These are phyloP conservation scores for Gobionotothen gibberifrons DNA, from an alignment of 2,797 vertebrate species.

Conservation along the genomic window DNA sequence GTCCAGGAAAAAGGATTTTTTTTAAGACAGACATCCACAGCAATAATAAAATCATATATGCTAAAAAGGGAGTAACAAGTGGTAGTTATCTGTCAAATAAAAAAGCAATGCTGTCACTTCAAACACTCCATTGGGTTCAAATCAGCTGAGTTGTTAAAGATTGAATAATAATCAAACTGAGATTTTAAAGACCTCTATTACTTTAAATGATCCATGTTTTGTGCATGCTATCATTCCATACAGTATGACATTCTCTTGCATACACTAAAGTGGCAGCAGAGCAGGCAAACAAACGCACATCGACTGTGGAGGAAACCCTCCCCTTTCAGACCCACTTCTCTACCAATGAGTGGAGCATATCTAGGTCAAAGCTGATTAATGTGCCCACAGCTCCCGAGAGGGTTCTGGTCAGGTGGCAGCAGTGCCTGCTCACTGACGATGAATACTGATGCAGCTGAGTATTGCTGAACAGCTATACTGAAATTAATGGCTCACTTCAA, in stretches of 20 bases:
- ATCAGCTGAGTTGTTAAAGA: conserved; percentile 7
- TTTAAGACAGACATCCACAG: not conserved
- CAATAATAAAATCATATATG: conserved; percentile 7
- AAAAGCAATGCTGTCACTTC: conserved; percentile 14
- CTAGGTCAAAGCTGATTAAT: conserved; percentile 87
- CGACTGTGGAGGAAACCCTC: conserved; percentile 70
- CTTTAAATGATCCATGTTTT: conserved; percentile 46
- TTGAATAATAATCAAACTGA: conserved; percentile 16
- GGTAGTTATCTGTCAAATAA: conserved; percentile 15
- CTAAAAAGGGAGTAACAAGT: conserved; percentile 7
- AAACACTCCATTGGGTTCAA: conserved; percentile 21
- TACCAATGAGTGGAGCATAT: conserved; percentile 78
- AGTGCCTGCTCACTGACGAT: conserved; percentile 57
- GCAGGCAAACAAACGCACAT: conserved; percentile 38
- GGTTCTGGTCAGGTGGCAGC: conserved; percentile 78
- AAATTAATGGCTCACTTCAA: conserved; percentile 1
- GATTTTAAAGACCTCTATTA: conserved; percentile 13
- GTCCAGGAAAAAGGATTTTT: not conserved
- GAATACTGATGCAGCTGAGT: conserved; percentile 64
- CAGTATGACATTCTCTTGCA: conserved; percentile 29
- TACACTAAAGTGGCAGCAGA: conserved; percentile 40
- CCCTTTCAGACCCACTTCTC: conserved; percentile 67
- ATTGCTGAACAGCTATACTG: conserved; percentile 17
- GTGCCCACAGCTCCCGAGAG: conserved; percentile 76
- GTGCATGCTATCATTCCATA: conserved; percentile 28